Base-by-base conservation (phyloP, 2,888 invertebrate genomes). In the Drosophila falleni region DNA sequence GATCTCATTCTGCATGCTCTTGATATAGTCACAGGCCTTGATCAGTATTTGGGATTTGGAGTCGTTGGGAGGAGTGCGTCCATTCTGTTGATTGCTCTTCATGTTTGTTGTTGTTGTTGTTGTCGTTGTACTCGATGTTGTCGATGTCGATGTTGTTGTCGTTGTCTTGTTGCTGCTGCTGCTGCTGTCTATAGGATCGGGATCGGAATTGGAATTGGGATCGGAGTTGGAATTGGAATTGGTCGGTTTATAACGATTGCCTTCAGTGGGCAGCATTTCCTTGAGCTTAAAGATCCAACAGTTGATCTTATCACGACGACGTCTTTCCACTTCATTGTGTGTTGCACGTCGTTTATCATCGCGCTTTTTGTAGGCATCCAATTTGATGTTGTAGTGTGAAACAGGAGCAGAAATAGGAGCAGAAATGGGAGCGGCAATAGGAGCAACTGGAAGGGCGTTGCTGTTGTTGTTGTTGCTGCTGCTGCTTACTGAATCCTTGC, bases 21-120 rank as follows among this genome's bases (percentile, higher is more conserved):
- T 94, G 74, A 99, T 98, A 92, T 98, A 97, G 91, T 98, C 98
- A 92, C 98, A 98, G 0, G 98, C 98, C 93, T 98, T 98, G 6
- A 98, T 97, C 82, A 99, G 93, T 84, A 98, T 98, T 63, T 98
- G 98, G 15, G 98, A 98, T 94, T 99, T 99, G 90, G 98, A 98
- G 94, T 97, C 95, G 60, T 93, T 89, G 64, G 89, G 93, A 70
- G 94, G 94, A 51, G 50, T 94, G 93, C 91, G 91, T 73, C 89
- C 80, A 74, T 80, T 78, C 41, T 71, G 71, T 13, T 67, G 71
- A 44, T 64, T 80, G 16, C 46, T 59, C 10, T 62, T 74, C 33
- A 63, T 51, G 46, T 16, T 44, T 8, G 74, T 15, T 35, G 53
- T 58, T 49, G 56, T 19, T 49, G 41, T 62, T 58, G 33, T 37